Percentiles rank a stretch among this genome's conserved stretches.
These are phyloP conservation scores for Mastomys coucha DNA, from an alignment of 2,113 vertebrate genomes.

Conservation along the genomic window DNA sequence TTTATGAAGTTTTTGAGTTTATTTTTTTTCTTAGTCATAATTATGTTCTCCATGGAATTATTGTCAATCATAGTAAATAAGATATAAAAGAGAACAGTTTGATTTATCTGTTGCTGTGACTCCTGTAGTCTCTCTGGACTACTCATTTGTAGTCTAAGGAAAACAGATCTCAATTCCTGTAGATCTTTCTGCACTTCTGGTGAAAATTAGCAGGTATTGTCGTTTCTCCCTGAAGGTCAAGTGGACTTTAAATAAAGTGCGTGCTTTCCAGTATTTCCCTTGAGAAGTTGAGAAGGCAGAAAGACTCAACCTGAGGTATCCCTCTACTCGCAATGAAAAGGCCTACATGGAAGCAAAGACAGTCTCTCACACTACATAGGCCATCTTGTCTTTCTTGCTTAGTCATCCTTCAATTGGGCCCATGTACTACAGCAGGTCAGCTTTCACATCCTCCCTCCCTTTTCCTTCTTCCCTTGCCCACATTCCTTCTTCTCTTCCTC, in stretches of 20 bases:
- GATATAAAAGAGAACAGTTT: not conserved
- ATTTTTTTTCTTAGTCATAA: not conserved
- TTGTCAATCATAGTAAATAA: not conserved
- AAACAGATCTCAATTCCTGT: not conserved
- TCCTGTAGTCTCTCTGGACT: not conserved
- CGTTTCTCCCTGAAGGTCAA: not conserved
- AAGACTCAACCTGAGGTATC: not conserved
- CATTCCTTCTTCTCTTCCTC: not conserved
- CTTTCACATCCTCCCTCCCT: not conserved
- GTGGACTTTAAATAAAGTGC: not conserved
- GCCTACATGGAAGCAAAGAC: not conserved
- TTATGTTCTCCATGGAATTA: not conserved
- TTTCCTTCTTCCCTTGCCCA: not conserved
- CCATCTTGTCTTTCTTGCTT: too few relatives aligned
- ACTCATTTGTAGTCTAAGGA: conserved; percentile 1
- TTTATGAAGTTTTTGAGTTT: conserved; percentile 5
- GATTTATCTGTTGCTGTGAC: not conserved
- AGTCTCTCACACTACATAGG: not conserved
- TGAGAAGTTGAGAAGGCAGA: not conserved
- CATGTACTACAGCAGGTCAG: fast-evolving
- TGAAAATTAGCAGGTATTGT: conserved; percentile 29
- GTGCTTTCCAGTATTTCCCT: not conserved
- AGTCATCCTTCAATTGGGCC: not conserved
- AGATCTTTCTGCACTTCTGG: not conserved
- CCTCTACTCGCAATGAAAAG: not conserved